Conservation (phyloP, 2,888 invertebrate species). For the Nemoura dubitans region DNA sequence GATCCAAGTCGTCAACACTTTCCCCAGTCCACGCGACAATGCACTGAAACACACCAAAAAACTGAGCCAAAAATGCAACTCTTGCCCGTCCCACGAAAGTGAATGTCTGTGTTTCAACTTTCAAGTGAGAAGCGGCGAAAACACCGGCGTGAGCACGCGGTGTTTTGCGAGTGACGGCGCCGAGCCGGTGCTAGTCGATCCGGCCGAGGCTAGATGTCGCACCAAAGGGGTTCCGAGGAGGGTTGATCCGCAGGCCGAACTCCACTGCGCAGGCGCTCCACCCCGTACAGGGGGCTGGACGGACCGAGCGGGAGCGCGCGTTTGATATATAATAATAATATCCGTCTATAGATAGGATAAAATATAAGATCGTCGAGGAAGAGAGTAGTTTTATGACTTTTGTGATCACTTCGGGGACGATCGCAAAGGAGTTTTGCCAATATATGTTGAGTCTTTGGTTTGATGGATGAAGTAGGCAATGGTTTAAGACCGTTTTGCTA, state of each 20-base stretch:
- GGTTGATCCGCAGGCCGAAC: background rate
- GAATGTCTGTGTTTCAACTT: background rate
- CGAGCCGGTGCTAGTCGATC: background rate
- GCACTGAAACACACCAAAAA: background rate
- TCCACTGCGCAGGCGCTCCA: too few relatives aligned
- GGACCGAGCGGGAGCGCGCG: too few relatives aligned
- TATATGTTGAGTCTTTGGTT: background rate
- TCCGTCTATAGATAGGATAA: background rate
- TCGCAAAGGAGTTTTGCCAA: background rate
- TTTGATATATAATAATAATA: background rate
- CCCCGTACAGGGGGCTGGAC: too few relatives aligned
- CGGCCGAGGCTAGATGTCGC: background rate
- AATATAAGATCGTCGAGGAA: background rate
- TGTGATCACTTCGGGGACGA: background rate
- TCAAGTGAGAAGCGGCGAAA: background rate
- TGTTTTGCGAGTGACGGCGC: background rate
- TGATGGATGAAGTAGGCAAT: background rate
- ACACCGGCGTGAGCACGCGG: background rate
- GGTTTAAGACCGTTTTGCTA: background rate
- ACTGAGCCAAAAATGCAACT: background rate
- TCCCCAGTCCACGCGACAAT: background rate
- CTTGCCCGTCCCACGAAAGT: background rate
- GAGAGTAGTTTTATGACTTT: background rate
- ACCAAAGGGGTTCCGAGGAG: background rate
- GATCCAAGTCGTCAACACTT: too few relatives aligned